These are phyloP conservation scores for Yponomeuta cagnagella DNA, from an alignment of 2,888 invertebrate genomes.

Conservation along the genomic window DNA sequence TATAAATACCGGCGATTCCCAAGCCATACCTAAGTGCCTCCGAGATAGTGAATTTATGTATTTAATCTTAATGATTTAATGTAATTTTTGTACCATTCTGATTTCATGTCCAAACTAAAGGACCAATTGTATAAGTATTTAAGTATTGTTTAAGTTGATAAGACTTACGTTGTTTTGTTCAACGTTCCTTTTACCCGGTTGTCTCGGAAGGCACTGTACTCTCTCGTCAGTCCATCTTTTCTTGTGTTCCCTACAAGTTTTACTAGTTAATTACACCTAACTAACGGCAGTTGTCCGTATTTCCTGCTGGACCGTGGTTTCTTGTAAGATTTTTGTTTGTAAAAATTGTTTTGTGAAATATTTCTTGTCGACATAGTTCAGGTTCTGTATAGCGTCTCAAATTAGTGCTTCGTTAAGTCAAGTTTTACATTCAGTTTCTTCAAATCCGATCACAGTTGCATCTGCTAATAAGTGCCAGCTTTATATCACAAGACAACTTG, in stretches of 20 bases:
- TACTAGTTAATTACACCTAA: slow-evolving; percentile 1
- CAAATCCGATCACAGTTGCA: neutral
- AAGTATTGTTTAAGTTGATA: too few species aligned
- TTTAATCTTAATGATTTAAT: neutral
- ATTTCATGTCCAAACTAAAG: neutral
- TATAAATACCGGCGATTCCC: slow-evolving; percentile 11
- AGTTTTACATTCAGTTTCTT: neutral
- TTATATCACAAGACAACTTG: neutral
- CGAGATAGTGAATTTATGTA: slow-evolving; percentile 1
- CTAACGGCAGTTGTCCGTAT: slow-evolving; percentile 6
- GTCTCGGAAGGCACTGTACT: slow-evolving; percentile 1
- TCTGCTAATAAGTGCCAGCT: neutral
- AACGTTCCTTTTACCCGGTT: slow-evolving; percentile 1
- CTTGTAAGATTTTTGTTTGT: neutral
- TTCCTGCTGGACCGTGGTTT: neutral
- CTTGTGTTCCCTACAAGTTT: slow-evolving; percentile 2
- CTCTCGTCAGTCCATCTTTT: slow-evolving; percentile 1
- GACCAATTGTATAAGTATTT: neutral
- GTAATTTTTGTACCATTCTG: neutral
- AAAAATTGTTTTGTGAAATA: neutral
- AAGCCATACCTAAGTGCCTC: neutral
- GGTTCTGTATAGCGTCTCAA: neutral
- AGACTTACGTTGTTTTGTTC: neutral
- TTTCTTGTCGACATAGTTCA: neutral
- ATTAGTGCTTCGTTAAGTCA: neutral